Percentiles rank a stretch among this genome's conserved stretches.
Conservation (phyloP, 2,113 vertebrate species). For the Macrotus californicus region DNA sequence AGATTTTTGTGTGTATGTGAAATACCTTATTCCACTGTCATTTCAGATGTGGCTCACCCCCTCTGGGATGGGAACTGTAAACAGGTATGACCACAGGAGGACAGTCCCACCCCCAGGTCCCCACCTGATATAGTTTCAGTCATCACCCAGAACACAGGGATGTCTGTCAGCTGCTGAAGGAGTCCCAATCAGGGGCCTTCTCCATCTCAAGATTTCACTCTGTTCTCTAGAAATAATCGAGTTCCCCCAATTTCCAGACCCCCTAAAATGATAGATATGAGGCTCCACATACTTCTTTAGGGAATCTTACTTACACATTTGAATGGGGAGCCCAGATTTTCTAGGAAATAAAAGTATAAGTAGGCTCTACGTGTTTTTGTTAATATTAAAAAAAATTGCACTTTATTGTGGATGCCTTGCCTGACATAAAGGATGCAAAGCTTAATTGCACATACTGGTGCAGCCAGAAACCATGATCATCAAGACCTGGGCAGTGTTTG, state of each 20-base stretch:
- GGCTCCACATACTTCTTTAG: background rate
- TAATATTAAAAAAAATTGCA: background rate
- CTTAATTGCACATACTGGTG: rapidly evolving
- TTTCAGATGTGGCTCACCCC: background rate
- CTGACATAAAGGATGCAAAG: too few relatives aligned
- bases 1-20: background rate
- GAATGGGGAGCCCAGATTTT: background rate
- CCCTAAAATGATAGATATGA: too few relatives aligned
- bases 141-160: background rate
- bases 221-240: background rate
- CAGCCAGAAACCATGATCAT: background rate
- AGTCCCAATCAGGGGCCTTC: background rate
- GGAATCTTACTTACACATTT: background rate
- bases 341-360: background rate
- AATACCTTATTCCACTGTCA: too few relatives aligned
- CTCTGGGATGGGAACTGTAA: background rate
- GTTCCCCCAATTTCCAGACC: background rate
- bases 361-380: background rate
- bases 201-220: background rate
- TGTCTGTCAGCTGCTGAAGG: background rate
- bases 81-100: background rate
- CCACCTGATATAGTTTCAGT: background rate
- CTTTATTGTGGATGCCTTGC: background rate
- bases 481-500: background rate
- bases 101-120: background rate